A percentile compares a stretch with the other conserved stretches of the same genome.
phyloP scores from a whole-genome alignment of 2,797 vertebrate species.

The Discoglossus pictus region DNA sequence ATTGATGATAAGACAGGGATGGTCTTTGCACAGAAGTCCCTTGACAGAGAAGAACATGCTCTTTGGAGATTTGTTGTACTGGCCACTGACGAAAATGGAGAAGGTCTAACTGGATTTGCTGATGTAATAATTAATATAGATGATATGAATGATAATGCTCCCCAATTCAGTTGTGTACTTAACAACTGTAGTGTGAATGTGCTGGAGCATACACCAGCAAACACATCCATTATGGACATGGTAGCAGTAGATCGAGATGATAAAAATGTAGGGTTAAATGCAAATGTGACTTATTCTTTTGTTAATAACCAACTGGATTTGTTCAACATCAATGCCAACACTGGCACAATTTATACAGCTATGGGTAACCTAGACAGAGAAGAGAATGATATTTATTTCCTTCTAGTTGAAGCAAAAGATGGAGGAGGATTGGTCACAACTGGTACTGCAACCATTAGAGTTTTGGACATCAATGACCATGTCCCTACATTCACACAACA shows the following conservation, averaged over 20 bases:
- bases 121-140: constrained; percentile 88
- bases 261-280: constrained; percentile 80
- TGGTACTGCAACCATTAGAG: constrained; percentile 79
- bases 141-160: constrained; percentile 89
- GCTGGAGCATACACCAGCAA: constrained; percentile 77
- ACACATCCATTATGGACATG: constrained; percentile 86
- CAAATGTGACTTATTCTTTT: constrained; percentile 82
- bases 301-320: constrained; percentile 69
- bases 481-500: constrained; percentile 76
- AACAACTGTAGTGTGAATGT: constrained; percentile 78
- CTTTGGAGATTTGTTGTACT: constrained; percentile 88
- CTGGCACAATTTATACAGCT: constrained; percentile 77
- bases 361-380: constrained; percentile 79
- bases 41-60: constrained; percentile 83
- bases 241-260: constrained; percentile 83
- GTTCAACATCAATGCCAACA: constrained; percentile 77
- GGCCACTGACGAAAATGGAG: constrained; percentile 87
- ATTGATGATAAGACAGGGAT: constrained; percentile 86
- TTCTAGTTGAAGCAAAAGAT: constrained; percentile 84
- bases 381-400: constrained; percentile 73
- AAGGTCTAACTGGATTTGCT: constrained; percentile 88
- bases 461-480: constrained; percentile 83
- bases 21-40: constrained; percentile 80
- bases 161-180: constrained; percentile 78
- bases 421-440: constrained; percentile 85